Percentiles rank a stretch among this genome's conserved stretches.
These are phyloP conservation scores for Rhadinocentrus ornatus DNA, from an alignment of 2,797 vertebrate species.

Conservation along the genomic window DNA sequence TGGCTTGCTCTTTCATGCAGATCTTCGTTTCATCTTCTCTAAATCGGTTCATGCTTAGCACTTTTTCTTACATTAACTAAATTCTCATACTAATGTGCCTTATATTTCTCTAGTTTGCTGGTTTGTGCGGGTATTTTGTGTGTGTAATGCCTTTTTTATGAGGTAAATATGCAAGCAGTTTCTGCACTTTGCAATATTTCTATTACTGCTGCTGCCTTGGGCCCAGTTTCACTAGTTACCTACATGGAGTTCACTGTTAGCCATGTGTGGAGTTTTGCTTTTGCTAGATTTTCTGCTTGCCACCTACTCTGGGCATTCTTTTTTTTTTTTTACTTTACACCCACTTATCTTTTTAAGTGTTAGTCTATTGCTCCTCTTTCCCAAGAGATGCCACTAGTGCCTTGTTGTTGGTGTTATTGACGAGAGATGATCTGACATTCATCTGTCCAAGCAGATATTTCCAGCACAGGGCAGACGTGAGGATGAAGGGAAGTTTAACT, in stretches of 20 bases:
- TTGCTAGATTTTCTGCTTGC: slow-evolving; percentile 15
- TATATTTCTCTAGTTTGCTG: slow-evolving; percentile 53
- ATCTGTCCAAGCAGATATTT: slow-evolving; percentile 22
- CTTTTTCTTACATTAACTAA: slow-evolving; percentile 37
- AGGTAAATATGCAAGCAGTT: slow-evolving; percentile 63
- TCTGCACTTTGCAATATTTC: slow-evolving; percentile 61
- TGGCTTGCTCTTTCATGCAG: slow-evolving; percentile 15
- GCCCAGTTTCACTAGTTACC: slow-evolving; percentile 46
- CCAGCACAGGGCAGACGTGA: slow-evolving; percentile 7
- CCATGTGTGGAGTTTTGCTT: slow-evolving; percentile 27
- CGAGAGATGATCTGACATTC: not conserved
- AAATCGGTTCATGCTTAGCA: slow-evolving; percentile 31
- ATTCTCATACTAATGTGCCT: slow-evolving; percentile 71
- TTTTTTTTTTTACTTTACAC: slow-evolving; percentile 1
- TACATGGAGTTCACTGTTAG: slow-evolving; percentile 23
- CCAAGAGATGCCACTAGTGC: slow-evolving; percentile 37
- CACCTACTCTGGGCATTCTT: slow-evolving; percentile 18
- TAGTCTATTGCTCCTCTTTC: not conserved
- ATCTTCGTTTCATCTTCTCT: slow-evolving; percentile 13
- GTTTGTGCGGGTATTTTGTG: slow-evolving; percentile 61
- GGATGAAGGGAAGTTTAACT: not conserved
- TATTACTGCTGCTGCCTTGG: slow-evolving; percentile 49
- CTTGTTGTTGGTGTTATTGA: slow-evolving; percentile 30
- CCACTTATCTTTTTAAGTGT: not conserved
- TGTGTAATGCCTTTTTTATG: slow-evolving; percentile 42